Conservation (phyloP, 2,113 vertebrate genomes). For the Anser brachyrhynchus region DNA sequence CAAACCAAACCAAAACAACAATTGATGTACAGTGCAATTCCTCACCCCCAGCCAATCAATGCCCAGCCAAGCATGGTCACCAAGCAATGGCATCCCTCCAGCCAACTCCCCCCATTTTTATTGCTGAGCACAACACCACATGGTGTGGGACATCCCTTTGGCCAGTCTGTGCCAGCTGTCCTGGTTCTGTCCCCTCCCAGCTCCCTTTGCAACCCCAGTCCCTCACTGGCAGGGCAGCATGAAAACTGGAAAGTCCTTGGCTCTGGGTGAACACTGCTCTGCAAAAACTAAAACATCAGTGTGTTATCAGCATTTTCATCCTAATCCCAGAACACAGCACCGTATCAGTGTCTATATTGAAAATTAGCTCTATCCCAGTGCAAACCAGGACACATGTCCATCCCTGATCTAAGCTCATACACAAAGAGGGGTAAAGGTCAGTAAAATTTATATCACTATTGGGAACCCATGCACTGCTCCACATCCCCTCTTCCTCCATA, state of each 20-base stretch:
- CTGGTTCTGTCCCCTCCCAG: background rate
- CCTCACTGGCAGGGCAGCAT: background rate
- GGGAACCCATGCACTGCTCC: background rate
- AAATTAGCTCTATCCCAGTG: background rate
- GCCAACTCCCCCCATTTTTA: background rate
- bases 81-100: background rate
- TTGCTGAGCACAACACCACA: background rate
- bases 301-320: background rate
- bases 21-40: background rate
- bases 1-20: no score
- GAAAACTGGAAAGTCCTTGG: background rate
- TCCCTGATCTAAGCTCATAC: background rate
- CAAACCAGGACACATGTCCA: background rate
- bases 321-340: background rate
- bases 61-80: background rate
- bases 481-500: background rate
- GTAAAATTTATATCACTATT: background rate
- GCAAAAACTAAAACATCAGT: background rate
- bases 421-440: background rate
- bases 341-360: no score
- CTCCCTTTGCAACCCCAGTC: background rate
- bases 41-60: background rate
- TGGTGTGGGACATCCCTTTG: background rate
- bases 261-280: background rate
- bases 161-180: background rate